Conservation (phyloP, 2,113 vertebrate genomes). For the Penelope pileata region DNA sequence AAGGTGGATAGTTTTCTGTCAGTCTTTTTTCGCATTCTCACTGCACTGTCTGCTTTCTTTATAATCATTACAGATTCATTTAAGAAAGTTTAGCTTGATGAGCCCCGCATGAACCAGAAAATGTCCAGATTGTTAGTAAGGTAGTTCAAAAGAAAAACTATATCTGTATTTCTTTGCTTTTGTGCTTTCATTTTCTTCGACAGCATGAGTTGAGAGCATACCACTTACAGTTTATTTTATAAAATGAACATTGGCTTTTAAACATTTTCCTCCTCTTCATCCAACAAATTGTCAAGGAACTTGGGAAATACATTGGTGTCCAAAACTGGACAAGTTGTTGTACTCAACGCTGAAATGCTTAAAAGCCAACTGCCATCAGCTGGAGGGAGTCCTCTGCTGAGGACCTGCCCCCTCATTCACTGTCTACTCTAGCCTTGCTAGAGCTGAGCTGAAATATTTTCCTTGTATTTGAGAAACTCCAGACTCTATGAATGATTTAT, state of each 20-base stretch:
- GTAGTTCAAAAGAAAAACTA: background rate
- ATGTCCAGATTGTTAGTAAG: background rate
- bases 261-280: background rate
- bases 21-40: background rate
- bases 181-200: background rate
- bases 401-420: background rate
- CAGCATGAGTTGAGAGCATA: fast-evolving
- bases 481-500: conserved; percentile 23
- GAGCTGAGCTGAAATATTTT: background rate
- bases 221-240: background rate
- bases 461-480: background rate
- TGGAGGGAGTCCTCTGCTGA: background rate
- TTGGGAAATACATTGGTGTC: background rate
- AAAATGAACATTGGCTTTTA: background rate
- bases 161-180: background rate
- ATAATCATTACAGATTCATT: background rate
- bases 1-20: background rate
- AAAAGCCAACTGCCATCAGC: background rate
- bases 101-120: background rate
- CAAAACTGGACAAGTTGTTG: background rate
- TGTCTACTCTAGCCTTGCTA: background rate
- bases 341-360: background rate
- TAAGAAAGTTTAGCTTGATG: background rate
- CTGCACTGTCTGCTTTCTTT: background rate
- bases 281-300: background rate